Evolutionary conservation across 2,113 vertebrate species (phyloP), one percentile per base, ranked within the genome.

Genomic region (Leucosticte australis): DNA sequence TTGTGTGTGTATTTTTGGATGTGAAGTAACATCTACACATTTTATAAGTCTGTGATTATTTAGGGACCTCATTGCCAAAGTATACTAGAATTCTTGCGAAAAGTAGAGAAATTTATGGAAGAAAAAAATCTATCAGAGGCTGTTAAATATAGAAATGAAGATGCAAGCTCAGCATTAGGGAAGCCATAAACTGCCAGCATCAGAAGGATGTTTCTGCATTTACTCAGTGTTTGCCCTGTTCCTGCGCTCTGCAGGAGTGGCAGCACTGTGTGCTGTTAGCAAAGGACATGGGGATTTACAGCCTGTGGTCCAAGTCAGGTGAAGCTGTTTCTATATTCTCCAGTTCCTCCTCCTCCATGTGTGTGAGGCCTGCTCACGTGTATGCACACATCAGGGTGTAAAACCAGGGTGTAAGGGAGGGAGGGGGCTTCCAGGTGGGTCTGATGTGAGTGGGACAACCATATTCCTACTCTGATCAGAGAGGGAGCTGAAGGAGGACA

Each of bases 341-440:
- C 1, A 11, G 37, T 26, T 91, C 50, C 26, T 46, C 15, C 39
- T 57, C 33, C 41, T 37, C 21, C 22, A 3, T 2, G 28, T 11
- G 22, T 31, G 35, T 41, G 67, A 49, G 35, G 30, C 22, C 39
- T 22, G 41, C 35, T 19, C 22, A 35, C 5, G 28, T 28, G 44
- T 3, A 2, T 49, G 12, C 6, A 1, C 28, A 27, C 28, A 21
- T 20, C 31, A 9, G 44, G 9, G 33, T 31, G 26, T 37, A 33
- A 46, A 78, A 47, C 2, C 0, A 56, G 37, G 4, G 4, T 11
- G 15, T 28, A 47, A 31, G 1, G 12, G 42, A 6, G 2, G 46
- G 41, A 56, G 14, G 41, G 57, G 59, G 11, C 26, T 62, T 37
- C n/a, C 44, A 53, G 41, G 8, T 26, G 49, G 27, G 33, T 63